phyloP scores from a whole-genome alignment of 37 sponge, comb jelly and placozoan genomes.

The Halisarca cf. caerulea region DNA sequence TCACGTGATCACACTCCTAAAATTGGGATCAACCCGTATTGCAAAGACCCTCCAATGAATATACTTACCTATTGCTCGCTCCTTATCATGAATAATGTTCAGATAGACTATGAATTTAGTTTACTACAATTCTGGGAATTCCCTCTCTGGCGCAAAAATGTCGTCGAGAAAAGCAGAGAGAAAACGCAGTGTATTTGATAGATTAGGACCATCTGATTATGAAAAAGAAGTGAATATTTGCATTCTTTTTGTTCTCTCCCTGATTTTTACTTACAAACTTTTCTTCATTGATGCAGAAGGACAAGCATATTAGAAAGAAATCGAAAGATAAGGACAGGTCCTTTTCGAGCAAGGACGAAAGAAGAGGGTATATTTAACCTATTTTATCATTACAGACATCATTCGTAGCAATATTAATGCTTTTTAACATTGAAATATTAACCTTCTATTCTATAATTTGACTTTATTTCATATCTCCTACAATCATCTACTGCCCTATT shows the following conservation, averaged over 20 bases:
- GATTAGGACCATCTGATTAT: slow-evolving; percentile 76
- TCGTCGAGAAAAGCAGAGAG: slow-evolving; percentile 33
- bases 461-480: no score
- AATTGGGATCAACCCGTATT: not conserved
- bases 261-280: not conserved
- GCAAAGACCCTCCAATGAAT: slow-evolving; percentile 26
- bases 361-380: slow-evolving; percentile 10
- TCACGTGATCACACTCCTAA: slow-evolving; percentile 1
- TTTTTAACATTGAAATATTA: no score
- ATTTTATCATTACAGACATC: no score
- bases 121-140: not conserved
- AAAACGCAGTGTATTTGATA: slow-evolving; percentile 75
- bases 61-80: not conserved
- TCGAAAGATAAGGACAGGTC: not conserved
- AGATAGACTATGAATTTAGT: not conserved
- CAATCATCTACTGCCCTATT: no score
- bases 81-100: not conserved
- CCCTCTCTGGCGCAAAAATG: not conserved
- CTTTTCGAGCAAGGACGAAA: not conserved
- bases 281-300: not conserved
- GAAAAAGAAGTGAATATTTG: not conserved
- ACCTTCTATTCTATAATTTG: no score
- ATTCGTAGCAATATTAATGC: no score
- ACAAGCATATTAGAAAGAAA: not conserved
- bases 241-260: not conserved